Evolutionary conservation across 2,797 vertebrate genomes (phyloP).

Genomic region (Brachymystax lenok): DNA sequence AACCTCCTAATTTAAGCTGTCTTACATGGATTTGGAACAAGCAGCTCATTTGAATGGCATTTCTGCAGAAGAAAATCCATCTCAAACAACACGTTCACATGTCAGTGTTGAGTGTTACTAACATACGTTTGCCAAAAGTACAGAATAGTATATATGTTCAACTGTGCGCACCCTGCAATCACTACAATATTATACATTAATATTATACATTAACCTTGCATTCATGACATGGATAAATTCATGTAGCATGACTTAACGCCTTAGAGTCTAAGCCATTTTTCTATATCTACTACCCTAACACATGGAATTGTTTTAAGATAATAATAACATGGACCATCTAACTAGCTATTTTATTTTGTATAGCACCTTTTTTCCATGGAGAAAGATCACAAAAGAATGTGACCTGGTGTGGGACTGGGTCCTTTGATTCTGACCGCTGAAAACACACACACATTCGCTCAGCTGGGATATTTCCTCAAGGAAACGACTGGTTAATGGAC

Average conservation of each 20-base stretch:
- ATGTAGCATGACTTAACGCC: neutral
- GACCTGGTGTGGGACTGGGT: neutral
- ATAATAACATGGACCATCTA: neutral
- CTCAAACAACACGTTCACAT: neutral
- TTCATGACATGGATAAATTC: neutral
- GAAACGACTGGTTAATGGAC: slow-evolving; percentile 25
- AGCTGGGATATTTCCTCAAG: slow-evolving; percentile 12
- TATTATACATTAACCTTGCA: neutral
- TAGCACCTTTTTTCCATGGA: neutral
- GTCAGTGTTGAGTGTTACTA: neutral
- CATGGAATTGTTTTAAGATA: neutral
- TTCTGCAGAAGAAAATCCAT: neutral
- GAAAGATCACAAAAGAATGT: neutral
- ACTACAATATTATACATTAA: neutral
- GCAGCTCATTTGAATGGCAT: neutral
- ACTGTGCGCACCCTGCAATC: neutral
- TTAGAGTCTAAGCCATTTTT: neutral
- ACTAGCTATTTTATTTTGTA: neutral
- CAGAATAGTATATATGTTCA: neutral
- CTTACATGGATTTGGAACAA: neutral
- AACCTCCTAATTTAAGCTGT: neutral
- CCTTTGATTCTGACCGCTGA: neutral
- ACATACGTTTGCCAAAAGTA: neutral
- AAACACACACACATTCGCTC: neutral
- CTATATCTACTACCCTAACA: neutral